Conservation (phyloP, 1,140 invertebrate genomes). For the Berghia stephanieae region DNA sequence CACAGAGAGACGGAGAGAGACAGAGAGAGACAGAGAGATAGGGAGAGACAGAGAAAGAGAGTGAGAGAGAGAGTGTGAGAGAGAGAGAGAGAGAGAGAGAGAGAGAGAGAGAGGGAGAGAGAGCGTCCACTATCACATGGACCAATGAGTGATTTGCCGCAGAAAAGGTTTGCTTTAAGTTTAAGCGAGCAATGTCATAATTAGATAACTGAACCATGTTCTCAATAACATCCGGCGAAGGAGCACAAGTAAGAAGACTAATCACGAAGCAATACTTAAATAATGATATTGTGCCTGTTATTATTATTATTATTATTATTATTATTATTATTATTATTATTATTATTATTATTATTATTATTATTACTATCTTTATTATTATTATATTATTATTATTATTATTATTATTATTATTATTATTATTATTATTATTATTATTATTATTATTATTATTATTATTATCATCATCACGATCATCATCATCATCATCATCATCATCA, state of each 20-base stretch:
- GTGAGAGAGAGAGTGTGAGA: too few relatives aligned
- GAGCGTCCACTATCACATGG: not conserved
- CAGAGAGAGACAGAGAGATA: constrained; percentile 14
- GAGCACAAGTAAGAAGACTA: not conserved
- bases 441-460: not conserved
- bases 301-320: not conserved
- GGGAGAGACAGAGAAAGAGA: constrained; percentile 4
- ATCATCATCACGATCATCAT: not conserved
- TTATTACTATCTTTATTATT: too few relatives aligned
- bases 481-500: constrained; percentile 8
- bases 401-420: not conserved
- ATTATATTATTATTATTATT: not conserved
- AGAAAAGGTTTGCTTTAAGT: too few relatives aligned
- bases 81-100: too few relatives aligned
- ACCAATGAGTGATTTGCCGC: not conserved
- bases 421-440: not conserved
- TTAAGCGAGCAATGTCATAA: too few relatives aligned
- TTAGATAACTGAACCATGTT: too few relatives aligned
- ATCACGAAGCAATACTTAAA: not conserved
- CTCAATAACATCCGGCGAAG: too few relatives aligned
- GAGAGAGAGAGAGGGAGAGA: constrained; percentile 1
- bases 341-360: not conserved
- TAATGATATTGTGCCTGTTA: not conserved
- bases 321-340: not conserved
- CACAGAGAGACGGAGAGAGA: constrained; percentile 24